These are phyloP conservation scores for Malurus cyaneus DNA, from an alignment of 2,113 vertebrate species.

Conservation along the genomic window DNA sequence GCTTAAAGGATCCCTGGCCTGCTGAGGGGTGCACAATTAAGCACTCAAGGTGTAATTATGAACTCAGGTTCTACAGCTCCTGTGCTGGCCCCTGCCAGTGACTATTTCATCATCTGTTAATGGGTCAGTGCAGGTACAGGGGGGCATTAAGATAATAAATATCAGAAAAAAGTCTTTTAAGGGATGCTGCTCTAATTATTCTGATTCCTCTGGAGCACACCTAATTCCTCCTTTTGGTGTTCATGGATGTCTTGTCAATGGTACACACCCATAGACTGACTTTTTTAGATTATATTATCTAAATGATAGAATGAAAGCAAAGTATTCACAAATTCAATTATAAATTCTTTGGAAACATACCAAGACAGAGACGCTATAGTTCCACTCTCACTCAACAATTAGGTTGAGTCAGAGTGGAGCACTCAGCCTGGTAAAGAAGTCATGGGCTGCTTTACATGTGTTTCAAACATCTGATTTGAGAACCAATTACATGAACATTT, in stretches of 20 bases:
- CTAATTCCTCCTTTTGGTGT: too few species aligned
- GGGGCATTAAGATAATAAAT: background rate
- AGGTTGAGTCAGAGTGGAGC: background rate
- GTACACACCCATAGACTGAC: background rate
- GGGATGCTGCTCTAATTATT: background rate
- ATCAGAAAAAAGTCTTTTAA: background rate
- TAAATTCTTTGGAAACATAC: background rate
- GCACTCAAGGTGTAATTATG: background rate
- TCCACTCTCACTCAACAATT: background rate
- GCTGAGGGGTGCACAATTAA: background rate
- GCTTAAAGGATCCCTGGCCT: background rate
- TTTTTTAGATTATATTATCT: too few species aligned
- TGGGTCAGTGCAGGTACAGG: background rate
- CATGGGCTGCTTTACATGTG: background rate
- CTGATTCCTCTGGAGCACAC: background rate
- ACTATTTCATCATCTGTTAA: background rate
- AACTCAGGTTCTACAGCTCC: background rate
- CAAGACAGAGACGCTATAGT: background rate
- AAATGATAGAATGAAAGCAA: background rate
- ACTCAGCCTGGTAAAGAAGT: background rate
- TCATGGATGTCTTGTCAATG: background rate
- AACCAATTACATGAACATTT: background rate
- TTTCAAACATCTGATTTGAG: background rate
- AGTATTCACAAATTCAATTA: background rate
- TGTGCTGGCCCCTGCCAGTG: background rate